Evolutionary conservation across 2,797 vertebrate genomes (phyloP).

Genomic region (Gallinago nigripennis): DNA sequence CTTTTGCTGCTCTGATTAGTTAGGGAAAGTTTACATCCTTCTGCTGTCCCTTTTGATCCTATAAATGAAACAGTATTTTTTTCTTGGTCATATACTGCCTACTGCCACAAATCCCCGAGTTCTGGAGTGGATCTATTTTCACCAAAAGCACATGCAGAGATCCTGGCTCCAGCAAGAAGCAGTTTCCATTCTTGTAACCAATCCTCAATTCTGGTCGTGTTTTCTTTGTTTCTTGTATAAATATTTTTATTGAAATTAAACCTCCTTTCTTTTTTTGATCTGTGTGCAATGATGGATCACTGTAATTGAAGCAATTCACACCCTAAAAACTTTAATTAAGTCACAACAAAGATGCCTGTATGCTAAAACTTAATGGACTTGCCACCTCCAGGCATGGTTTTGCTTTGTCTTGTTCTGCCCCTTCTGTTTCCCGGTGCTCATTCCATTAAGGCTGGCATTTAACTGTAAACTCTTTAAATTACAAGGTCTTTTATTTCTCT

Average conservation of each 20-base stretch:
- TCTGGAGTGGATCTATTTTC: neutral
- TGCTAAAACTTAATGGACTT: neutral
- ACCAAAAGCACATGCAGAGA: fast-evolving
- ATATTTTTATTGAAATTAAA: neutral
- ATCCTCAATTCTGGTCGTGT: neutral
- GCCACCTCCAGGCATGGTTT: neutral
- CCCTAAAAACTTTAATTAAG: neutral
- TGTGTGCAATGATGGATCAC: neutral
- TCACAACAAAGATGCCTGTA: neutral
- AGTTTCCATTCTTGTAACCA: neutral
- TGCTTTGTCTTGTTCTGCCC: neutral
- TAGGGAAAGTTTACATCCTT: neutral
- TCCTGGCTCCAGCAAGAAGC: neutral
- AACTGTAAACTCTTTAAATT: neutral
- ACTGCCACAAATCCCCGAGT: neutral
- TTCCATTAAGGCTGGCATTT: neutral
- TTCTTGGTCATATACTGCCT: neutral
- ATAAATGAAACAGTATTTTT: neutral
- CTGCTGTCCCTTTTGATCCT: neutral
- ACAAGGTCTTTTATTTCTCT: neutral
- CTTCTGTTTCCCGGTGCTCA: neutral
- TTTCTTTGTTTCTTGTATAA: neutral
- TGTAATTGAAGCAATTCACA: neutral
- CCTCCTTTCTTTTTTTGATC: neutral
- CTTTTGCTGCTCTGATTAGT: neutral